Evolutionary conservation across 1,140 invertebrate genomes (phyloP).

Genomic region (Drosophila burlai): DNA sequence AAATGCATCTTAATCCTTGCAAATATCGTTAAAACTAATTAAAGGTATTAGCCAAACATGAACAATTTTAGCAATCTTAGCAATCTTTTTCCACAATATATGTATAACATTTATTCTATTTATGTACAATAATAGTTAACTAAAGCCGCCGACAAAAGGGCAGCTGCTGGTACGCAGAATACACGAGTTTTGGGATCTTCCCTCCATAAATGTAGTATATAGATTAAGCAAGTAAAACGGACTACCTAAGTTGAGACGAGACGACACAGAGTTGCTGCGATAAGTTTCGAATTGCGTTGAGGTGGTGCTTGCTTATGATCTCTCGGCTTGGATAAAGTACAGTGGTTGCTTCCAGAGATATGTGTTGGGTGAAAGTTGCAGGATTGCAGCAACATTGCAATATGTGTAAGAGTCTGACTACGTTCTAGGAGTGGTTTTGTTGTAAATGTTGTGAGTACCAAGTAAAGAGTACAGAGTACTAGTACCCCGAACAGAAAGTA

Average conservation of each 20-base stretch:
- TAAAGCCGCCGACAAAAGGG: slow-evolving; percentile 35
- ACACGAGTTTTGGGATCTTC: slow-evolving; percentile 16
- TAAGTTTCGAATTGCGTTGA: slow-evolving; percentile 34
- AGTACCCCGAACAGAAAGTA: too few species aligned
- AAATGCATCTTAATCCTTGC: slow-evolving; percentile 63
- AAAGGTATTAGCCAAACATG: slow-evolving; percentile 61
- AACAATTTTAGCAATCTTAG: slow-evolving; percentile 51
- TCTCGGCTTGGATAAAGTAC: slow-evolving; percentile 35
- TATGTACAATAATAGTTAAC: slow-evolving; percentile 51
- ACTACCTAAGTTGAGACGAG: slow-evolving; percentile 57
- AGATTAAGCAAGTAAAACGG: slow-evolving; percentile 51
- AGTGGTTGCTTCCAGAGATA: slow-evolving; percentile 59
- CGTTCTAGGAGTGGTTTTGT: slow-evolving; percentile 19
- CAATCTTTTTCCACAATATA: slow-evolving; percentile 3
- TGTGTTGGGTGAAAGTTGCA: slow-evolving; percentile 59
- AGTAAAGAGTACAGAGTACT: too few species aligned
- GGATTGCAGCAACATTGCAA: slow-evolving; percentile 34
- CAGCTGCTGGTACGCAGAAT: slow-evolving; percentile 32
- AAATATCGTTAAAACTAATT: slow-evolving; percentile 54
- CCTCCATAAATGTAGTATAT: neutral
- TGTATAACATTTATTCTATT: slow-evolving; percentile 42
- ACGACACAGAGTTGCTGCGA: slow-evolving; percentile 25
- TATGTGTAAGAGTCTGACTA: slow-evolving; percentile 58
- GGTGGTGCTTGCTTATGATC: slow-evolving; percentile 35
- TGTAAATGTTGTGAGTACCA: slow-evolving; percentile 13